phyloP scores from a whole-genome alignment of 23 tunicate species.

The Halocynthia roretzi region DNA sequence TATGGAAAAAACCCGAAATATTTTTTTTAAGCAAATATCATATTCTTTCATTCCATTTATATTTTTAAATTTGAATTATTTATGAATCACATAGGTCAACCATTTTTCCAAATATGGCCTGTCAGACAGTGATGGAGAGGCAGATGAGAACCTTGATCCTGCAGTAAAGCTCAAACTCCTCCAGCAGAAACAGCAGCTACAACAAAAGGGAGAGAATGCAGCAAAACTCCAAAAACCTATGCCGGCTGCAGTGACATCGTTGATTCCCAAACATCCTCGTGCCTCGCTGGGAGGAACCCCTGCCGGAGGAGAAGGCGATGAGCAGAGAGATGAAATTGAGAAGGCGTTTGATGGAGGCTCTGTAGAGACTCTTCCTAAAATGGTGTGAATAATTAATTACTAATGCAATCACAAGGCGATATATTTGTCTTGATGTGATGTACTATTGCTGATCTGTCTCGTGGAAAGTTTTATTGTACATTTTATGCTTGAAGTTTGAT shows the following conservation, averaged over 20 bases:
- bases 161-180: constrained; percentile 14
- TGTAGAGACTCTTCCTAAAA: constrained; percentile 7
- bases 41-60: background rate
- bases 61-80: background rate
- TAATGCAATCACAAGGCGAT: too few species aligned
- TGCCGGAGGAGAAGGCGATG: too few species aligned
- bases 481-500: too few species aligned
- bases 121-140: constrained; percentile 83
- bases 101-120: constrained; percentile 99
- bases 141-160: constrained; percentile 24
- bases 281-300: constrained; percentile 20
- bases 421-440: too few species aligned
- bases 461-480: too few species aligned
- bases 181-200: constrained; percentile 1
- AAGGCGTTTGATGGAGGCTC: constrained; percentile 7
- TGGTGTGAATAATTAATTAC: constrained; percentile 7
- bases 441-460: too few species aligned
- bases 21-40: background rate
- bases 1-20: background rate
- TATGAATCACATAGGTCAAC: constrained; percentile 46
- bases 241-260: constrained; percentile 21
- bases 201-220: background rate
- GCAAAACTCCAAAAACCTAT: constrained; percentile 14
- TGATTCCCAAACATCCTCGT: constrained; percentile 9
- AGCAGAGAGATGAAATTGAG: too few species aligned